A percentile compares a stretch with the other conserved stretches of the same genome.
These are phyloP conservation scores for Felis chaus DNA, from an alignment of 2,113 vertebrate species.

Conservation along the genomic window DNA sequence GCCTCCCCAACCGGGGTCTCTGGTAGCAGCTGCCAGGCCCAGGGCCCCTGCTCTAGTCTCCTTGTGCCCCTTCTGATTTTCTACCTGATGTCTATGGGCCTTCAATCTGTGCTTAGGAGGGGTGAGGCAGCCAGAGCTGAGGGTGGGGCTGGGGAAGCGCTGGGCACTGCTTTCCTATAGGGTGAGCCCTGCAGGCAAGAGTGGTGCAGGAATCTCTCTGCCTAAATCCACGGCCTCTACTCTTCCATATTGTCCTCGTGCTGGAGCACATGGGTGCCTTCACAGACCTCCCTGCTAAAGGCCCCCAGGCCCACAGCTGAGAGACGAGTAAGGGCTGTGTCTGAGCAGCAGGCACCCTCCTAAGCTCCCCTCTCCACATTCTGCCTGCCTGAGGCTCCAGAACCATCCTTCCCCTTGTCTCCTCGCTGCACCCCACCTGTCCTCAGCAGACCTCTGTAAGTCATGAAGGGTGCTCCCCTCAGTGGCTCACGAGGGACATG, in stretches of 20 bases:
- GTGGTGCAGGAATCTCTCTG: background rate
- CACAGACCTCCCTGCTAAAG: too few species aligned
- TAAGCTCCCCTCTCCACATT: background rate
- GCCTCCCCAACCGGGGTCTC: background rate
- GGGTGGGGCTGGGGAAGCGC: background rate
- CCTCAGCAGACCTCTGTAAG: background rate
- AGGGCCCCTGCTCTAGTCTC: background rate
- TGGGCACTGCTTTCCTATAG: background rate
- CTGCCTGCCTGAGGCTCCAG: background rate
- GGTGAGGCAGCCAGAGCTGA: background rate
- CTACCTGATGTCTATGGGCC: background rate
- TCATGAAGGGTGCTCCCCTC: background rate
- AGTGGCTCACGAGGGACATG: background rate
- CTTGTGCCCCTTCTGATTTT: rapidly evolving
- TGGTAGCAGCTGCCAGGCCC: background rate
- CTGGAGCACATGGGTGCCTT: background rate
- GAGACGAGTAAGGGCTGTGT: rapidly evolving
- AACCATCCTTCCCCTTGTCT: background rate
- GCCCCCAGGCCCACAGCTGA: background rate
- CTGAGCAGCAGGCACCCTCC: background rate
- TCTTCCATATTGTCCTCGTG: background rate
- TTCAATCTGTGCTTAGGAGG: background rate
- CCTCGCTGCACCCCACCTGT: background rate
- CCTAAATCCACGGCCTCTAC: background rate
- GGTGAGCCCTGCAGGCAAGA: background rate